phyloP scores from a whole-genome alignment of 2,888 invertebrate genomes.

The Bombyx huttoni region DNA sequence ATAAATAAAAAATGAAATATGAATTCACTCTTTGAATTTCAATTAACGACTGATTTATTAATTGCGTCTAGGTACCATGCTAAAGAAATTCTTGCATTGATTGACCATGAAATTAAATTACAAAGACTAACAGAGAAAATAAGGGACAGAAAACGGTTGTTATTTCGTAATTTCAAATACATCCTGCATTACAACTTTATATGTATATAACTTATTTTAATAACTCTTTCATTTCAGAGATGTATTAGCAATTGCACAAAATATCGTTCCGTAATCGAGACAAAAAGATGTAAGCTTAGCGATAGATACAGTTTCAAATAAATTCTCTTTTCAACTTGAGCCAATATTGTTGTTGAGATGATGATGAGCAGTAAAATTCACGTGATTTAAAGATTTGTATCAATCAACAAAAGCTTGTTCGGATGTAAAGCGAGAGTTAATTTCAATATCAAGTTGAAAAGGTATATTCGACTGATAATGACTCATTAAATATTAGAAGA shows the following conservation, averaged over 20 bases:
- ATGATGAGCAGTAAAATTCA: not conserved
- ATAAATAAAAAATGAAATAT: not conserved
- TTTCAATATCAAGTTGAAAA: slow-evolving; percentile 48
- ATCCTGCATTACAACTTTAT: not conserved
- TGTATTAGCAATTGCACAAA: not conserved
- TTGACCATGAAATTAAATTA: not conserved
- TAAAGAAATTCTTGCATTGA: not conserved
- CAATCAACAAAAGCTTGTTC: slow-evolving; percentile 6
- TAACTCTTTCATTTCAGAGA: not conserved
- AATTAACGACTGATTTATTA: not conserved
- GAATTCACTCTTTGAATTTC: not conserved
- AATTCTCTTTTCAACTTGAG: slow-evolving; percentile 53
- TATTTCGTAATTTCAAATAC: slow-evolving; percentile 1
- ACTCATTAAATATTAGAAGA: slow-evolving; percentile 18
- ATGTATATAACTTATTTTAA: not conserved
- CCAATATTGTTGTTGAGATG: slow-evolving; percentile 14
- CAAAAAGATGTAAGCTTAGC: slow-evolving; percentile 20
- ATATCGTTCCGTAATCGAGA: slow-evolving; percentile 4
- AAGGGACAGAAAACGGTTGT: not conserved
- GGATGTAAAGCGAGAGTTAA: slow-evolving; percentile 24
- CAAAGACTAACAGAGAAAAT: slow-evolving; percentile 1
- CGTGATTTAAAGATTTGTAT: not conserved
- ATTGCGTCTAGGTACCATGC: slow-evolving; percentile 1
- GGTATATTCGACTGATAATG: slow-evolving; percentile 47
- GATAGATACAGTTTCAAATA: slow-evolving; percentile 17